Evolutionary conservation across 2,113 vertebrate genomes (phyloP).

Genomic region (Chaetops frenatus): DNA sequence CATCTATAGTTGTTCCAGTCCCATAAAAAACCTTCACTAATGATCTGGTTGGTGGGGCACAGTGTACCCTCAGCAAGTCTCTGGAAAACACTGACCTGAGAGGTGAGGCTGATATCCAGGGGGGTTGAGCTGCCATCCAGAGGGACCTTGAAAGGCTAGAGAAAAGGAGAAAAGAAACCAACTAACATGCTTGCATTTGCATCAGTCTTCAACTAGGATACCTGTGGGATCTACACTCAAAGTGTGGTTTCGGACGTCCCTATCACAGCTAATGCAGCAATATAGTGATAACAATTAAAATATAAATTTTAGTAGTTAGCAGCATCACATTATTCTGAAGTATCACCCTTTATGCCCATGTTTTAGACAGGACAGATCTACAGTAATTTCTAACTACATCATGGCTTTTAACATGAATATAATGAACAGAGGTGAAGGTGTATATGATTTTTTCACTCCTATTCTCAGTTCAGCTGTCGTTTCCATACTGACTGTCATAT

Average conservation of each 20-base stretch:
- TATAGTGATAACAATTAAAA: neutral
- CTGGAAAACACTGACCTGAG: neutral
- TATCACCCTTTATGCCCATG: neutral
- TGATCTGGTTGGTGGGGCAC: neutral
- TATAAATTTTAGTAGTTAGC: neutral
- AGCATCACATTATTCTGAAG: neutral
- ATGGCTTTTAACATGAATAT: neutral
- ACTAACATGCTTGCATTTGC: neutral
- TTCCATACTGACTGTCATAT: neutral
- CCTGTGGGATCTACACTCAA: neutral
- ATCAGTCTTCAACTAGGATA: neutral
- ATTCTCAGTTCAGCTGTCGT: neutral
- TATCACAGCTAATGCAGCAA: neutral
- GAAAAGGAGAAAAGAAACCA: neutral
- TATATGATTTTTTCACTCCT: neutral
- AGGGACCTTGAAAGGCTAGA: neutral
- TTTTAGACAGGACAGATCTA: neutral
- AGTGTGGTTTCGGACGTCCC: neutral
- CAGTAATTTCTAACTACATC: neutral
- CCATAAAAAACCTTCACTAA: neutral
- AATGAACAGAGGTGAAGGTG: neutral
- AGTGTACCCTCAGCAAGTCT: neutral
- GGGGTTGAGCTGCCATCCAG: neutral
- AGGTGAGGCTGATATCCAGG: neutral
- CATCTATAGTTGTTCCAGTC: neutral